phyloP scores from a whole-genome alignment of 2,113 vertebrate genomes.

The Brachypodius melanocephalos region DNA sequence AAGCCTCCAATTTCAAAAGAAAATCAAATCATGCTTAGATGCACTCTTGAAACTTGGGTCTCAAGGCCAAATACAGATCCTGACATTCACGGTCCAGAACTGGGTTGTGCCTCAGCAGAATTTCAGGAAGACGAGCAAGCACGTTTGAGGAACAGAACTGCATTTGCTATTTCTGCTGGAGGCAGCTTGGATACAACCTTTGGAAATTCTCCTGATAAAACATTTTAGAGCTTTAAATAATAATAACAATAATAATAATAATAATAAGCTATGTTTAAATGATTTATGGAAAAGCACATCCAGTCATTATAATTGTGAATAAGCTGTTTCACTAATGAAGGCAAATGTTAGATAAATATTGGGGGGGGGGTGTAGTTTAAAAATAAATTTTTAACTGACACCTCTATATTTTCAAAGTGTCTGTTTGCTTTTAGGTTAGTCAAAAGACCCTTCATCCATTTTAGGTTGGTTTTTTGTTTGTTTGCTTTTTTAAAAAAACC shows the following conservation, averaged over 20 bases:
- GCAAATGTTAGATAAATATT: conserved; percentile 72
- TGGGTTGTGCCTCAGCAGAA: conserved; percentile 73
- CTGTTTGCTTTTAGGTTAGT: conserved; percentile 60
- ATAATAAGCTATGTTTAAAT: conserved; percentile 55
- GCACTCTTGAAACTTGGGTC: conserved; percentile 71
- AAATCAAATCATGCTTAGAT: conserved; percentile 47
- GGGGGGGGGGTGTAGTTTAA: conserved; percentile 11
- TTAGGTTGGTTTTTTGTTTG: not conserved
- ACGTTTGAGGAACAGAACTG: conserved; percentile 66
- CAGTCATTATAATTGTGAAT: conserved; percentile 73
- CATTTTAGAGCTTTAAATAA: conserved; percentile 43
- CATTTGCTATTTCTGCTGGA: conserved; percentile 75
- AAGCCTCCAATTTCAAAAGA: conserved; percentile 67
- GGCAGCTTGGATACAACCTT: conserved; percentile 75
- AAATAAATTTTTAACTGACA: conserved; percentile 72
- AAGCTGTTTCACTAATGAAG: conserved; percentile 80
- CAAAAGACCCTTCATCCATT: conserved; percentile 62
- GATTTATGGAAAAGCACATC: conserved; percentile 75
- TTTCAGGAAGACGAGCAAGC: conserved; percentile 77
- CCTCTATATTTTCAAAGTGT: conserved; percentile 68
- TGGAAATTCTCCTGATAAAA: conserved; percentile 68
- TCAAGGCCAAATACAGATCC: conserved; percentile 70
- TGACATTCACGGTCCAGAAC: conserved; percentile 60
- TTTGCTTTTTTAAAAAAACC: not conserved
- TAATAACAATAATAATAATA: not conserved